A percentile compares a stretch with the other conserved stretches of the same genome.
Evolutionary conservation across 2,797 vertebrate genomes (phyloP).

Genomic region (Muscicapa comitata): DNA sequence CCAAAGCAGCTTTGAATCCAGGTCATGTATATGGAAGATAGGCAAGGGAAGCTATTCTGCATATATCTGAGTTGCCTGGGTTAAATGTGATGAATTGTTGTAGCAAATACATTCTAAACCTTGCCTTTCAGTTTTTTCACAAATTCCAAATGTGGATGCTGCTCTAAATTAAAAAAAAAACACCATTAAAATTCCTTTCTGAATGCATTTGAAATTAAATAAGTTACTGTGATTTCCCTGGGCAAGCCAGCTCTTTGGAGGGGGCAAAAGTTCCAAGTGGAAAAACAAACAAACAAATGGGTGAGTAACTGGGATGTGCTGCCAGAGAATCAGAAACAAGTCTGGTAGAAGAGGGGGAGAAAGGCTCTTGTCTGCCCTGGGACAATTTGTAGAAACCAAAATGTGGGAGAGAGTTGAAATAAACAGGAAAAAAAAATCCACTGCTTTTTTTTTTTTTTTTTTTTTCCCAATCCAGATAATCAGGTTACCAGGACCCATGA

Average conservation of each 20-base stretch:
- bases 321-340: slow-evolving; percentile 19
- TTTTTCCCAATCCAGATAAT: neutral
- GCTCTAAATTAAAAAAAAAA: neutral
- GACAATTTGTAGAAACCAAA: slow-evolving; percentile 10
- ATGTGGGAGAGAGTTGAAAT: neutral
- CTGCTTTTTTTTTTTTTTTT: neutral
- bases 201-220: slow-evolving; percentile 15
- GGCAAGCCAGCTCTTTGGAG: slow-evolving; percentile 14
- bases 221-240: slow-evolving; percentile 35
- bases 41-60: neutral
- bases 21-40: neutral
- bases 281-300: slow-evolving; percentile 47
- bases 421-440: neutral
- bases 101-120: slow-evolving; percentile 8
- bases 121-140: neutral
- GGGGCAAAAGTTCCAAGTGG: slow-evolving; percentile 41
- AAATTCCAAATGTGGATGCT: slow-evolving; percentile 3
- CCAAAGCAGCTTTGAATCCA: slow-evolving; percentile 4
- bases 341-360: neutral
- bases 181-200: slow-evolving; percentile 28
- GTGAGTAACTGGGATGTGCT: slow-evolving; percentile 24
- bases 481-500: neutral
- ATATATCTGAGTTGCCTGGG: neutral
- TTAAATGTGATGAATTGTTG: neutral
- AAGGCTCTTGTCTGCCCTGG: neutral